These are phyloP conservation scores for Pseudomyrmex gracilis DNA, from an alignment of 1,140 invertebrate species.

Conservation along the genomic window DNA sequence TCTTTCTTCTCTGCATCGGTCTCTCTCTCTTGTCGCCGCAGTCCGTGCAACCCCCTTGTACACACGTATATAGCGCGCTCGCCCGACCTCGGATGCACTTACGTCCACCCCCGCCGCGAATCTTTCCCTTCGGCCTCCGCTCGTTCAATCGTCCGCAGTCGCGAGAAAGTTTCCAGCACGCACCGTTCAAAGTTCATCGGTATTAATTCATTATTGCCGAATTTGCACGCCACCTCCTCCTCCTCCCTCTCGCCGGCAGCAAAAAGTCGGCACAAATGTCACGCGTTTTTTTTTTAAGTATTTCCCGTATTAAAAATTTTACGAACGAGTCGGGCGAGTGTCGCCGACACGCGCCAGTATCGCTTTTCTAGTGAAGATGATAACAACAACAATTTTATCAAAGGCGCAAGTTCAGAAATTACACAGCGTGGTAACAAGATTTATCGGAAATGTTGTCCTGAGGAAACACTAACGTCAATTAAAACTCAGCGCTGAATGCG, in stretches of 20 bases:
- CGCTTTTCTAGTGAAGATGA: too few species aligned
- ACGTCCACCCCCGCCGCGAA: constrained; percentile 30
- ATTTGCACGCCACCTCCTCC: constrained; percentile 62
- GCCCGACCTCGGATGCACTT: constrained; percentile 32
- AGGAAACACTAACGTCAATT: too few species aligned
- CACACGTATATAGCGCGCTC: not conserved
- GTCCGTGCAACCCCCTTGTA: not conserved
- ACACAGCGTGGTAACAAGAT: too few species aligned
- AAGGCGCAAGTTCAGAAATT: too few species aligned
- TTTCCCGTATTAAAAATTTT: too few species aligned
- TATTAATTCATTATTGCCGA: constrained; percentile 69
- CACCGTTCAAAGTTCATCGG: constrained; percentile 66
- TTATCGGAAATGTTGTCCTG: too few species aligned
- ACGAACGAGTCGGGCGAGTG: too few species aligned
- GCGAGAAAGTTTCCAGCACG: constrained; percentile 65
- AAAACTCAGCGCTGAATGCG: too few species aligned
- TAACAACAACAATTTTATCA: too few species aligned
- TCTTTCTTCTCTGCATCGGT: not conserved
- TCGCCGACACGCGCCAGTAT: too few species aligned
- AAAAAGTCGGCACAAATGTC: too few species aligned
- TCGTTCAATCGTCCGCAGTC: constrained; percentile 10
- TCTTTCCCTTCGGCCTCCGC: constrained; percentile 16
- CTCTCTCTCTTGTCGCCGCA: not conserved
- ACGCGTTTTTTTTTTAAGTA: too few species aligned
- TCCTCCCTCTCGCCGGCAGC: constrained; percentile 46